Evolutionary conservation across 2,113 vertebrate genomes (phyloP).

Genomic region (Zapus hudsonius): DNA sequence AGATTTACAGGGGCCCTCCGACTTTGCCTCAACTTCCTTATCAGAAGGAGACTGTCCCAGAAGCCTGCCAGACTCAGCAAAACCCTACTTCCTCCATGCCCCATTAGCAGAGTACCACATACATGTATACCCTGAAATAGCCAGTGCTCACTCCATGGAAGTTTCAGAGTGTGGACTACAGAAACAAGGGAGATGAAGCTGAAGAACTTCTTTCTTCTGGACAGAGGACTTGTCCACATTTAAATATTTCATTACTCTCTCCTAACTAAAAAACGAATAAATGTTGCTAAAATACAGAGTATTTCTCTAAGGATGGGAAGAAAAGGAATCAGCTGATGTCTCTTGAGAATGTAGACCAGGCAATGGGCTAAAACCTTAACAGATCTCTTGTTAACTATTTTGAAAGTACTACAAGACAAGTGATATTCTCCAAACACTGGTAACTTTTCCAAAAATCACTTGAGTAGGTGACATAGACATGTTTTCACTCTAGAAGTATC

Average conservation of each 20-base stretch:
- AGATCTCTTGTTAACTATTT: background rate
- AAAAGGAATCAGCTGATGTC: background rate
- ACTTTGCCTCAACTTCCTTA: too few relatives aligned
- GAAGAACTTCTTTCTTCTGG: background rate
- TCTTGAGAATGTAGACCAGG: background rate
- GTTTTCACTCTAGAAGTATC: constrained; percentile 16
- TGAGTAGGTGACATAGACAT: background rate
- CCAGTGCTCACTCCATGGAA: background rate
- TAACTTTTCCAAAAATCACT: background rate
- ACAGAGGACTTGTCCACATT: background rate
- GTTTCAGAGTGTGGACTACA: background rate
- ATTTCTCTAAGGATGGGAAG: constrained; percentile 14
- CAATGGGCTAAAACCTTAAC: background rate
- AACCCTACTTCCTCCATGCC: too few relatives aligned
- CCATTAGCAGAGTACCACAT: too few relatives aligned
- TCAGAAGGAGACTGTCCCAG: too few relatives aligned
- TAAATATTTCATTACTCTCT: constrained; percentile 11
- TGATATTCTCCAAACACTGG: background rate
- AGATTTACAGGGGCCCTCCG: too few relatives aligned
- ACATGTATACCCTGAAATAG: background rate
- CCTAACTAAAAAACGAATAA: constrained; percentile 4
- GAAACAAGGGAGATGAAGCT: background rate
- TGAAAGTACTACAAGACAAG: background rate
- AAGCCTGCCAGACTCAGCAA: too few relatives aligned
- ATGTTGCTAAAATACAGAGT: background rate